Evolutionary conservation across 2,113 vertebrate genomes (phyloP), one percentile per base, ranked within the genome.

Genomic region (Pongo abelii): DNA sequence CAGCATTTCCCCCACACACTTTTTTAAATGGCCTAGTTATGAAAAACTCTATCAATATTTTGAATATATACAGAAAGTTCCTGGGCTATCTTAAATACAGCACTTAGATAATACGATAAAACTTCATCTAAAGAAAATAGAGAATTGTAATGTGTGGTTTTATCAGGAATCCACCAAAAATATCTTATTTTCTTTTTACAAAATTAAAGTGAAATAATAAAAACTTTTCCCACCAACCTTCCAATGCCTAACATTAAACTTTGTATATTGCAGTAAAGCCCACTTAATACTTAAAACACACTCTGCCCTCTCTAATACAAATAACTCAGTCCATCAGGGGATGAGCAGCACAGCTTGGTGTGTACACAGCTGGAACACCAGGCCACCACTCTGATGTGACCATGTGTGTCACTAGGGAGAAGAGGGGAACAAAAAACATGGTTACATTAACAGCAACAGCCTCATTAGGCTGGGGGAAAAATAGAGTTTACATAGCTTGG

Each of bases 121-220:
- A 67, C 25, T 9, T 72, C 59, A 95, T 61, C 32, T 89, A 83
- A 88, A 91, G 55, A 91, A 94, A 89, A 81, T 40, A 95, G 13
- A 93, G 84, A 70, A n/a, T 6, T 74, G 2, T 32, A 88, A 88
- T 38, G 27, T 48, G 9, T 75, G 32, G 25, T 61, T 92, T 96
- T 93, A 78, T 30, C 20, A 91, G 18, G 59, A 50, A 22, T 43
- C 46, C 57, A 67, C n/a, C 32, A 10, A 74, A 61, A 93, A 96
- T 40, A 61, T 80, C 40, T 79, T 91, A 59, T 80, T 98, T 94
- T 92, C 23, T 79, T 78, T 96, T 43, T 74, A n/a, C 32, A 79
- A 93, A 88, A 67, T 75, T 48, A 57, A 97, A 70, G 46, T 74
- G 32, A 92, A 93, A 74, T 46, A 35, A 77, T 84, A 40, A 67